Percentiles rank a stretch among this genome's conserved stretches.
Conservation (phyloP, 2,113 vertebrate species). For the Heliornis fulica region DNA sequence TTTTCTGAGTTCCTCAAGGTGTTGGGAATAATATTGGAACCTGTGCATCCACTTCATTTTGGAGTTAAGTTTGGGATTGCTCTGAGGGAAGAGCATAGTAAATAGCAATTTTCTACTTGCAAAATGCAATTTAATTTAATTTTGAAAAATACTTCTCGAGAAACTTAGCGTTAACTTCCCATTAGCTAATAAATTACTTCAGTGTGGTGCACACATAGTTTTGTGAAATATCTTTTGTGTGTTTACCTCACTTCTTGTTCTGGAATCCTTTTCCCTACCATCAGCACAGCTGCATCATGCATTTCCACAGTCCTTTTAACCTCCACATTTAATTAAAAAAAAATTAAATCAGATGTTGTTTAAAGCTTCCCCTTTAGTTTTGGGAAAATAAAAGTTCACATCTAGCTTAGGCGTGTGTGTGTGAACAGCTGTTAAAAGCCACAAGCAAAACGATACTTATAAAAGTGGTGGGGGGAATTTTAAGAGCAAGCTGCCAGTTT, state of each 20-base stretch:
- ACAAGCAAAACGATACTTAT: constrained; percentile 61
- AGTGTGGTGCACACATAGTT: neutral
- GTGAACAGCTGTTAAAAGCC: constrained; percentile 69
- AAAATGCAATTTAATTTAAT: neutral
- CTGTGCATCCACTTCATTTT: neutral
- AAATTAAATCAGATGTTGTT: constrained; percentile 61
- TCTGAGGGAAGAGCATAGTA: neutral
- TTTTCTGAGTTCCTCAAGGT: neutral
- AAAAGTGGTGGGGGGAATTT: constrained; percentile 54
- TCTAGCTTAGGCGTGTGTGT: constrained; percentile 58
- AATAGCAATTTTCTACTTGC: neutral
- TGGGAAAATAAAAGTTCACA: constrained; percentile 61
- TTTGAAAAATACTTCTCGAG: neutral
- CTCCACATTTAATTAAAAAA: constrained; percentile 66
- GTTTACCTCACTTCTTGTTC: constrained; percentile 63
- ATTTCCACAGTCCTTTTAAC: constrained; percentile 49
- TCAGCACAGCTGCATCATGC: constrained; percentile 62
- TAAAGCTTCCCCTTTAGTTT: constrained; percentile 58
- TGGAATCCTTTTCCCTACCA: constrained; percentile 37
- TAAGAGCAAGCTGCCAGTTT: constrained; percentile 60
- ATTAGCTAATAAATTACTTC: neutral
- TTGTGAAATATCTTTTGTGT: constrained; percentile 30
- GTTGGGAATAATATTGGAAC: neutral
- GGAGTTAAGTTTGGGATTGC: neutral
- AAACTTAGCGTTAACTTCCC: constrained; percentile 27